These are phyloP conservation scores for Alitta virens DNA, from an alignment of 2,888 invertebrate species.

Conservation along the genomic window DNA sequence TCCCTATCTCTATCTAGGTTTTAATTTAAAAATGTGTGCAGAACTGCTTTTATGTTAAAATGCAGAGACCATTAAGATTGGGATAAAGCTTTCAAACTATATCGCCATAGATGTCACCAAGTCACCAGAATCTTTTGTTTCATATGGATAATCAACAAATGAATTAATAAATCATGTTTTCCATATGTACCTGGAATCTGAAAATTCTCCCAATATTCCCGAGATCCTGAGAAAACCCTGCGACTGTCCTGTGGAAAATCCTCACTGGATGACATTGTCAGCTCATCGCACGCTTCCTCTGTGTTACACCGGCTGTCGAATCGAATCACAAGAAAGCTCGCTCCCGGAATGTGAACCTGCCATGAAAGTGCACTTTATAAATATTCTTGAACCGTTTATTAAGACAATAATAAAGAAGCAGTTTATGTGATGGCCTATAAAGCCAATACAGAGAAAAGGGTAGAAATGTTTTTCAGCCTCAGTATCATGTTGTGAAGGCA, in stretches of 20 bases:
- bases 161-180: neutral
- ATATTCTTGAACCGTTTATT: too few species aligned
- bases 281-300: constrained; percentile 40
- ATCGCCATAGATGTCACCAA: too few species aligned
- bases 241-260: constrained; percentile 33
- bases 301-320: constrained; percentile 52
- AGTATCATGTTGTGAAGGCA: too few species aligned
- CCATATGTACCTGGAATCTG: constrained; percentile 43
- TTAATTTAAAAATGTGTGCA: too few species aligned
- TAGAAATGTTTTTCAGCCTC: too few species aligned
- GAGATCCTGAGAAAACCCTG: constrained; percentile 42
- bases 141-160: neutral
- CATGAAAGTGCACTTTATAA: too few species aligned
- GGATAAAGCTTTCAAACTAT: too few species aligned
- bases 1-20: too few species aligned
- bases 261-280: constrained; percentile 40
- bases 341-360: constrained; percentile 45
- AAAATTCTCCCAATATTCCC: constrained; percentile 45
- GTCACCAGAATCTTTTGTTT: too few species aligned
- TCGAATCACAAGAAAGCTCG: constrained; percentile 46
- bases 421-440: too few species aligned
- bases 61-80: neutral
- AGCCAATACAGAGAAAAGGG: too few species aligned
- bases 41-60: neutral
- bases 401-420: too few species aligned